A percentile compares a stretch with the other conserved stretches of the same genome.
These are phyloP conservation scores for Arion vulgaris DNA, from an alignment of 1,140 invertebrate genomes.

Conservation along the genomic window DNA sequence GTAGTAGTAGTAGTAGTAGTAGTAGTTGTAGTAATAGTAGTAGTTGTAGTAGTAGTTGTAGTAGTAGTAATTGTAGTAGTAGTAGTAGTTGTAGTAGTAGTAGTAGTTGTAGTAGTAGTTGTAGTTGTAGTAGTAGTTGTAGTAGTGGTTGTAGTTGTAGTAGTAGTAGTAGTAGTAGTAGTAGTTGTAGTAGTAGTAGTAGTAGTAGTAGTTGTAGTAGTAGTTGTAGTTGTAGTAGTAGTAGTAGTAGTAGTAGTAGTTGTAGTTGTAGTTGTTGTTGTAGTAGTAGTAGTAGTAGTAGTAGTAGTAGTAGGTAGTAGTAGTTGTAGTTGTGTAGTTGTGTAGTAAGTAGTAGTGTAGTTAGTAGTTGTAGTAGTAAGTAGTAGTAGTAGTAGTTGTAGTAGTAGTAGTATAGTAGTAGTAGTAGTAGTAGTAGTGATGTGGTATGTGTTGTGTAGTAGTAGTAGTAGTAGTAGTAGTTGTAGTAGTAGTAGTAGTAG, in stretches of 20 bases:
- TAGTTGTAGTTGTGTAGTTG: slow-evolving; percentile 12
- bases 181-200: background rate
- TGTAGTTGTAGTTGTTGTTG: background rate
- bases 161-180: background rate
- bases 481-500: slow-evolving; percentile 17
- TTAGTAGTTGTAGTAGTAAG: slow-evolving; percentile 9
- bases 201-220: background rate
- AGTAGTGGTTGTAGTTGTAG: slow-evolving; percentile 1
- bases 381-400: slow-evolving; percentile 2
- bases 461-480: slow-evolving; percentile 31
- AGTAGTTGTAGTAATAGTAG: background rate
- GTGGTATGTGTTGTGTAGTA: background rate
- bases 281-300: slow-evolving; percentile 23
- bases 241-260: background rate
- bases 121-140: slow-evolving; percentile 8
- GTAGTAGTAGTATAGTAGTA: slow-evolving; percentile 16
- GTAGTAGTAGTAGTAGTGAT: slow-evolving; percentile 25
- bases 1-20: background rate
- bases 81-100: background rate
- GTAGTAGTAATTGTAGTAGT: slow-evolving; percentile 16
- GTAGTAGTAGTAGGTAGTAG: slow-evolving; percentile 18
- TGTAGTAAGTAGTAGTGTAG: background rate
- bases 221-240: background rate
- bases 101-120: background rate
- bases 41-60: background rate